A percentile compares a stretch with the other conserved stretches of the same genome.
Evolutionary conservation across 2,888 invertebrate species (phyloP).

Genomic region (Nephrotoma guestfalica): DNA sequence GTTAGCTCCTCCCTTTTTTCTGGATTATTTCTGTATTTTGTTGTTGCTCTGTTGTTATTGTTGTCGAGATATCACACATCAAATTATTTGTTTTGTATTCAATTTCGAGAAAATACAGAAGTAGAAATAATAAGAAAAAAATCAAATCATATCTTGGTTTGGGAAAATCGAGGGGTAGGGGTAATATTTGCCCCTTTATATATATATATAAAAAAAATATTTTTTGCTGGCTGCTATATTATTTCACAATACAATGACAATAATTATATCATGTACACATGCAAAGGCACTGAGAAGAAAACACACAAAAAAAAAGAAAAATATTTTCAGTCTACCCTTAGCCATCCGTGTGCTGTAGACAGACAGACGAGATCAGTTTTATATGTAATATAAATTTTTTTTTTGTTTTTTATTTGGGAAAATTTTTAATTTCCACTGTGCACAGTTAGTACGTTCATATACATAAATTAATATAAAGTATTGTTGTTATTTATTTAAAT

Average conservation of each 20-base stretch:
- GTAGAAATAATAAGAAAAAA: background rate
- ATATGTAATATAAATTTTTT: background rate
- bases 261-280: background rate
- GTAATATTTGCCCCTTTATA: background rate
- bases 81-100: background rate
- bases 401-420: background rate
- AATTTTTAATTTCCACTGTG: background rate
- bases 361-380: conserved; percentile 18
- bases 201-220: background rate
- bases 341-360: conserved; percentile 28
- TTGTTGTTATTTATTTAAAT: background rate
- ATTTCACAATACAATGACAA: background rate
- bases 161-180: background rate
- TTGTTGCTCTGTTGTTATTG: background rate
- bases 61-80: background rate
- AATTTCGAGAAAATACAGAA: background rate
- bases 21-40: background rate
- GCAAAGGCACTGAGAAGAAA: background rate
- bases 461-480: background rate
- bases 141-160: background rate
- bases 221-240: background rate
- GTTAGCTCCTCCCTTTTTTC: conserved; percentile 14
- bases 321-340: conserved; percentile 26
- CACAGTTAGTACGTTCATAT: background rate
- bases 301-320: background rate